Conservation (phyloP, 2,113 vertebrate species). For the Elephantulus edwardii region DNA sequence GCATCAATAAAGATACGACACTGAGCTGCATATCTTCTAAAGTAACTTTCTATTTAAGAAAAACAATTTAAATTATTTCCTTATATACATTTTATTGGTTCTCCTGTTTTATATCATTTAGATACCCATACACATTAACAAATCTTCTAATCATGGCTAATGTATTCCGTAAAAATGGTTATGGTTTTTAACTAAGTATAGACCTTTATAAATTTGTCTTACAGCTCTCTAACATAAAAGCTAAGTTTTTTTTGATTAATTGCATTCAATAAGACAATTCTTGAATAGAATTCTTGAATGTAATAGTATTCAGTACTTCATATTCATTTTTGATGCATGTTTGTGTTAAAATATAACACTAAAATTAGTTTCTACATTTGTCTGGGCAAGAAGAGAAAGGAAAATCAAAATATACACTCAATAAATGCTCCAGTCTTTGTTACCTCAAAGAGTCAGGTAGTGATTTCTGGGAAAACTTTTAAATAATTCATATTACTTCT, state of each 20-base stretch:
- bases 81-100: background rate
- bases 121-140: background rate
- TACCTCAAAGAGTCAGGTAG: background rate
- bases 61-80: background rate
- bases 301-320: background rate
- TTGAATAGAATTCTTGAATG: background rate
- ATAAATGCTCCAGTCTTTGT: background rate
- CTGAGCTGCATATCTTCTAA: background rate
- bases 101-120: conserved; percentile 9
- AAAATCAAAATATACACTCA: background rate
- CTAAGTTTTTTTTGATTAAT: background rate
- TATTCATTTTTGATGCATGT: background rate
- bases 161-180: background rate
- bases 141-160: background rate
- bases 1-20: background rate
- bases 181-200: background rate
- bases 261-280: background rate
- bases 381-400: background rate
- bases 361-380: background rate
- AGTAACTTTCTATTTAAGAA: background rate
- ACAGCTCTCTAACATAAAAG: background rate
- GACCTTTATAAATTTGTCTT: background rate
- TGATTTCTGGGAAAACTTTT: conserved; percentile 28
- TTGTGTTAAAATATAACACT: background rate
- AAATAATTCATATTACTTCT: conserved; percentile 28